Evolutionary conservation across 2,888 invertebrate species (phyloP).

Genomic region (Aproaerema taeniolella): DNA sequence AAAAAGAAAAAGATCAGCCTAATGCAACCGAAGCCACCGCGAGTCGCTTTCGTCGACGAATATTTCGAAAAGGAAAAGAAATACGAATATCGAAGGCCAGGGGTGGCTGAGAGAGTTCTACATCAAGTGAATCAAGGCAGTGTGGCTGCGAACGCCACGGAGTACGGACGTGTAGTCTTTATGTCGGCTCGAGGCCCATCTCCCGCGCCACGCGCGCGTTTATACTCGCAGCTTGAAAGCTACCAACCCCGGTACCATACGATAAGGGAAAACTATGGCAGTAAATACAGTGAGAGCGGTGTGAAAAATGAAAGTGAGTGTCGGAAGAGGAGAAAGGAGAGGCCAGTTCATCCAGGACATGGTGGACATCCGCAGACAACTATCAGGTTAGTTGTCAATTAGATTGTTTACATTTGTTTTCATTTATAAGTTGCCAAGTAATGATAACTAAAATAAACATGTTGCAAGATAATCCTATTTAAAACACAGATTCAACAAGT

Average conservation of each 20-base stretch:
- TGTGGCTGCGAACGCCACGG: conserved; percentile 49
- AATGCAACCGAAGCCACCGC: conserved; percentile 69
- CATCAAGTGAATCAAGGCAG: conserved; percentile 36
- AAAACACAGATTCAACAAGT: too few species aligned
- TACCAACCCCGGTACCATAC: conserved; percentile 72
- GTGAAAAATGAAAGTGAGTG: conserved; percentile 69
- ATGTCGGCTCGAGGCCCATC: conserved; percentile 56
- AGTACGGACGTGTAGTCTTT: conserved; percentile 44
- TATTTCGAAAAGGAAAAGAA: conserved; percentile 26
- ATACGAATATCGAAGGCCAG: conserved; percentile 53
- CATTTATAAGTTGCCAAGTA: neutral
- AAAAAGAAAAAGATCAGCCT: conserved; percentile 74
- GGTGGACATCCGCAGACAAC: conserved; percentile 40
- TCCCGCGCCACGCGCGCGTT: conserved; percentile 65
- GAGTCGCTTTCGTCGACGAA: conserved; percentile 63
- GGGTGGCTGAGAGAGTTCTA: conserved; percentile 52
- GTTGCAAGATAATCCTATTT: too few species aligned
- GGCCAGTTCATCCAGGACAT: conserved; percentile 35
- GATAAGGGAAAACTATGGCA: conserved; percentile 50
- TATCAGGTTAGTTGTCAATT: conserved; percentile 43
- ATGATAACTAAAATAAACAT: too few species aligned
- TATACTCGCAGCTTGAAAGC: conserved; percentile 70
- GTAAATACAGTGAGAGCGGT: conserved; percentile 36
- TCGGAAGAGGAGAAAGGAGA: conserved; percentile 52
- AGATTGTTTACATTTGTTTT: neutral